Base-by-base conservation (phyloP, 2,113 vertebrate genomes). In the Dipodomys stephensi region DNA sequence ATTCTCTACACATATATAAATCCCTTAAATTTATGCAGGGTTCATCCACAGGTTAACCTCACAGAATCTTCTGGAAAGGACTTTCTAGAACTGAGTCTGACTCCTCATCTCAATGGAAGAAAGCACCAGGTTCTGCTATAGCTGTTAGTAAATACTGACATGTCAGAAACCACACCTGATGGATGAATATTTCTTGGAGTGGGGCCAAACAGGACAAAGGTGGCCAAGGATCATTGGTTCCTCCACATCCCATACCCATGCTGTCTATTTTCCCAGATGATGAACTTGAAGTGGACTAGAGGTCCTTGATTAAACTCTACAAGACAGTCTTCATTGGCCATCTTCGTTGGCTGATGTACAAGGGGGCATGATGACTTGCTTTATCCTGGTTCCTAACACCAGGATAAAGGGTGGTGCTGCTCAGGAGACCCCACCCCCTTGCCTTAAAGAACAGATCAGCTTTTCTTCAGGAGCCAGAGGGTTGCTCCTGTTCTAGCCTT, bases 221-320 rank as follows among this genome's bases (percentile, higher is more conserved):
- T 46, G 30, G 35, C 35, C 35, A 10, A 25, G 13, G 6, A 27
- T 71, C 44, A 9, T 27, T n/a, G 25, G 6, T 7, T 60, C 25
- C 6, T 32, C 71, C 44, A 13, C 23, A 44, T 62, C 79, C 8
- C 39, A 0, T 65, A 57, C 15, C 49, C 16, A 57, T 57, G 53
- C 2, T 13, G 27, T 62, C 65, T 76, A 0, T 87, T 93, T 88
- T 82, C 74, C 67, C 39, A 67, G 44, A 69, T 64, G 67, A 64
- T 27, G n/a, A 95, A 71, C 53, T 68, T 95, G 68, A 67, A 71
- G 77, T 53, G 60, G 65, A n/a, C 44, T 74, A 73, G 73, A 81
- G 57, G 65, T 27, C 13, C 76, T 65, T 20, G 67, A 20, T 20
- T 9, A 49, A 44, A 46, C 46, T 74, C 81, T 30, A 84, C 65